A percentile compares a stretch with the other conserved stretches of the same genome.
phyloP scores from a whole-genome alignment of 2,888 invertebrate species.

The Philopedon plagiatum region DNA sequence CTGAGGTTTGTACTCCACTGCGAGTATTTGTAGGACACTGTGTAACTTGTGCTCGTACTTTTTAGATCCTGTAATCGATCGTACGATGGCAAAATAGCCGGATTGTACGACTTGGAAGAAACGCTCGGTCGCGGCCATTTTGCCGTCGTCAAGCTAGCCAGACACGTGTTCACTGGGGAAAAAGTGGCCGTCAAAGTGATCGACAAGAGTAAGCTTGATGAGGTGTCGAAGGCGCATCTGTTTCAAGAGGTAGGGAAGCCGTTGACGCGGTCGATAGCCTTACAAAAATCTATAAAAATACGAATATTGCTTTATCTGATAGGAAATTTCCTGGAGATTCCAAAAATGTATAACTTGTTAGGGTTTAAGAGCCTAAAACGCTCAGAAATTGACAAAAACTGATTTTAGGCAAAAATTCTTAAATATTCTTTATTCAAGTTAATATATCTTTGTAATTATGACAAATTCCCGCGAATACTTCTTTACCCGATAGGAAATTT shows the following conservation, averaged over 20 bases:
- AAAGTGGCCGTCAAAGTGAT: constrained; percentile 98
- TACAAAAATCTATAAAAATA: neutral
- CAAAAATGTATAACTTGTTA: no score
- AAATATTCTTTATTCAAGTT: no score
- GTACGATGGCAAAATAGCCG: constrained; percentile 92
- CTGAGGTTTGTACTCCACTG: constrained; percentile 31
- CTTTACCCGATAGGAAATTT: no score
- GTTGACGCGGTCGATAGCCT: neutral
- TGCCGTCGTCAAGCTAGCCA: constrained; percentile 97
- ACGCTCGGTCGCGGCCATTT: constrained; percentile 99
- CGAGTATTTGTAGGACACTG: neutral
- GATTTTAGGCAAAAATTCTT: no score
- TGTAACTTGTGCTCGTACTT: constrained; percentile 3
- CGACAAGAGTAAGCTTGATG: constrained; percentile 98
- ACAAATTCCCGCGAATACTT: no score
- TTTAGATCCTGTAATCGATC: constrained; percentile 43
- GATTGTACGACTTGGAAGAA: constrained; percentile 97
- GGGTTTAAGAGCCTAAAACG: no score
- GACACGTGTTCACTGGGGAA: constrained; percentile 99
- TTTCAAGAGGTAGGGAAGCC: constrained; percentile 89
- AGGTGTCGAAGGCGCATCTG: constrained; percentile 94
- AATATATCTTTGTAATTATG: no score
- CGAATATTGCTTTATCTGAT: neutral
- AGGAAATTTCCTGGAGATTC: no score
- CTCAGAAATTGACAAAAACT: no score